Conservation (phyloP, 1,140 invertebrate genomes). For the Drosophila parabipectinata region DNA sequence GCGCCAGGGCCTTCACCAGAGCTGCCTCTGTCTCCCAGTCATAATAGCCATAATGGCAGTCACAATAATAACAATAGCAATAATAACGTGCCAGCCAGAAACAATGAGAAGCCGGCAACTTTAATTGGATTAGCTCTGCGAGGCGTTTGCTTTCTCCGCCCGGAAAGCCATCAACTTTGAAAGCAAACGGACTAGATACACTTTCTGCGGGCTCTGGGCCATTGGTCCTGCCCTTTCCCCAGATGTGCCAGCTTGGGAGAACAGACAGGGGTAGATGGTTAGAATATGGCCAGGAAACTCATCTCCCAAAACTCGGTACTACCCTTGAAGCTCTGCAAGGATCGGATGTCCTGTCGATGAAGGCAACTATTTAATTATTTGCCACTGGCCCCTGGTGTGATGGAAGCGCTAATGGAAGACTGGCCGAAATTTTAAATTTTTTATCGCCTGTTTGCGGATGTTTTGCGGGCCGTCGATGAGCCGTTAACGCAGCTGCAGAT, state of each 20-base stretch:
- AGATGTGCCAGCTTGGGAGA: background rate
- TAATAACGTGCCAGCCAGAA: constrained; percentile 42
- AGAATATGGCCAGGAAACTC: background rate
- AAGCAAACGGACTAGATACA: constrained; percentile 13
- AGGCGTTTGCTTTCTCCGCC: constrained; percentile 3
- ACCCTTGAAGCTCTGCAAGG: too few species aligned
- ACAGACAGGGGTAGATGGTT: background rate
- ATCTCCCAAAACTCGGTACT: too few species aligned
- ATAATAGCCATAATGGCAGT: background rate
- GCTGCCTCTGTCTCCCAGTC: background rate
- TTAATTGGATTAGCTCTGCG: constrained; percentile 60
- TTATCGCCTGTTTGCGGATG: background rate
- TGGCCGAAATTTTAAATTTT: background rate
- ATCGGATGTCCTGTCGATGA: too few species aligned
- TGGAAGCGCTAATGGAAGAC: background rate
- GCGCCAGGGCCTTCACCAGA: too few species aligned
- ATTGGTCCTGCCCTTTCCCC: background rate
- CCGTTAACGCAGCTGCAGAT: constrained; percentile 10
- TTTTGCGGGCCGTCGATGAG: constrained; percentile 31
- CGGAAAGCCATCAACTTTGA: constrained; percentile 39
- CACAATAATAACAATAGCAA: constrained; percentile 13
- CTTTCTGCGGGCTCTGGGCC: constrained; percentile 1
- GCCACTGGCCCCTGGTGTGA: background rate
- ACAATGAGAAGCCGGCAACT: constrained; percentile 48
- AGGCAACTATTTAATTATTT: too few species aligned